phyloP scores from a whole-genome alignment of 2,888 invertebrate genomes.

The Pyrochroa serraticornis region DNA sequence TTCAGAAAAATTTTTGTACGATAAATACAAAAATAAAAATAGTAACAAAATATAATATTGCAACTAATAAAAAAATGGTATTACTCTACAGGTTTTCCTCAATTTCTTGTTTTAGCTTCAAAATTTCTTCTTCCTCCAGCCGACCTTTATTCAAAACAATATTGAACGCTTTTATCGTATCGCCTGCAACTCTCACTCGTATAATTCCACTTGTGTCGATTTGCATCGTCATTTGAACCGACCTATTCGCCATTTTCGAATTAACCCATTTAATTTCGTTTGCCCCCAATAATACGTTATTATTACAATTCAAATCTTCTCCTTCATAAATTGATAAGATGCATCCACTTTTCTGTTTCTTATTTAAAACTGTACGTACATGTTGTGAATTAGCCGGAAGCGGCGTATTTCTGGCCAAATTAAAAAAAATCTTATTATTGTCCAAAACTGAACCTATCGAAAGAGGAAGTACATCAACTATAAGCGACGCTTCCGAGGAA shows the following conservation, averaged over 20 bases:
- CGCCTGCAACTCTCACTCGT: constrained; percentile 12
- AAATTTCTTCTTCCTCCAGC: constrained; percentile 16
- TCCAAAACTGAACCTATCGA: constrained; percentile 30
- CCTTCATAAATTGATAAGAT: constrained; percentile 21
- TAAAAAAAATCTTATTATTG: constrained; percentile 27
- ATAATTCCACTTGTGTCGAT: constrained; percentile 18
- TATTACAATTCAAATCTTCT: constrained; percentile 10
- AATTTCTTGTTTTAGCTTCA: not conserved
- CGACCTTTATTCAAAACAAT: constrained; percentile 14
- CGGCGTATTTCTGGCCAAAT: constrained; percentile 31
- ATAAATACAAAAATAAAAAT: too few relatives aligned
- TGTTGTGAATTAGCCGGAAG: constrained; percentile 17
- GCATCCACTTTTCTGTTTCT: not conserved
- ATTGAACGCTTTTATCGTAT: constrained; percentile 14
- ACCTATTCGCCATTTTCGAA: not conserved
- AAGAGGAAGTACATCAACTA: constrained; percentile 33
- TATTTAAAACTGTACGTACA: not conserved
- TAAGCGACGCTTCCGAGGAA: constrained; percentile 2
- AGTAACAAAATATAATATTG: not conserved
- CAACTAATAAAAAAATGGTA: not conserved
- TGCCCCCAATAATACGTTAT: constrained; percentile 20
- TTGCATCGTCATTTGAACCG: constrained; percentile 8
- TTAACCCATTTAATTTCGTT: constrained; percentile 16
- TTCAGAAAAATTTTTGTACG: too few relatives aligned
- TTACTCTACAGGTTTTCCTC: not conserved